Base-by-base conservation (phyloP, 2,888 invertebrate genomes). In the Rhaphigaster nebulosa region DNA sequence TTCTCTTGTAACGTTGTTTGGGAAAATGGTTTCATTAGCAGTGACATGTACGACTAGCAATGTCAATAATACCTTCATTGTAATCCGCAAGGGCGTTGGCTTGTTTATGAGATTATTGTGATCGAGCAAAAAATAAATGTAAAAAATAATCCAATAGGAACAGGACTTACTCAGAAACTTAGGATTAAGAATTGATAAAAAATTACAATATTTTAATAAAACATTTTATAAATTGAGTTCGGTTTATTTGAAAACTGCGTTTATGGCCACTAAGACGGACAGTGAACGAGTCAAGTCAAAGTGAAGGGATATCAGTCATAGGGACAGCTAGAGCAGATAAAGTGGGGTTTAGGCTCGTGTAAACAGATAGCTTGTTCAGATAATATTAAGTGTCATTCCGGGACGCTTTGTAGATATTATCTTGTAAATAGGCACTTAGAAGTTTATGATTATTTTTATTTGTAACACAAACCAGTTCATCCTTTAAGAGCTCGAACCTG, bases 361-460 rank as follows among this genome's bases (percentile, higher is more conserved):
- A 84, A 84, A 84, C 84, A 84, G 84, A 84, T 84, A 84, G 38
- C 26, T 45, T 50, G 26, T 5, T 15, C 15, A 84, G 84, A 84
- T 84, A 84, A 45, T 45, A 45, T 45, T 84, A 84, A 84, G 45
- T 50, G 84, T 45, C 84, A 50, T 50, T 84, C 84, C 45, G 45
- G 45, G 12, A 50, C 84, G 84, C 41, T 84, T 50, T 84, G 45
- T 34, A 45, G 45, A 84, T 84, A 10, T 84, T 84, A 84, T 84
- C 45, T 45, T 8, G 38, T 41, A 84, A 84, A 84, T 84, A 84
- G 84, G n/a, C 84, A 41, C 45, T 84, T 84, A 50, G 18, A 50
- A 84, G 10, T 84, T 84, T 45, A 50, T 84, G 26, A n/a, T 50
- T 45, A 12, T 84, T 84, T 84, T n/a, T 84, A 2, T n/a, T 84